Evolutionary conservation across 2,888 invertebrate species (phyloP).

Genomic region (Tipula vernalis): DNA sequence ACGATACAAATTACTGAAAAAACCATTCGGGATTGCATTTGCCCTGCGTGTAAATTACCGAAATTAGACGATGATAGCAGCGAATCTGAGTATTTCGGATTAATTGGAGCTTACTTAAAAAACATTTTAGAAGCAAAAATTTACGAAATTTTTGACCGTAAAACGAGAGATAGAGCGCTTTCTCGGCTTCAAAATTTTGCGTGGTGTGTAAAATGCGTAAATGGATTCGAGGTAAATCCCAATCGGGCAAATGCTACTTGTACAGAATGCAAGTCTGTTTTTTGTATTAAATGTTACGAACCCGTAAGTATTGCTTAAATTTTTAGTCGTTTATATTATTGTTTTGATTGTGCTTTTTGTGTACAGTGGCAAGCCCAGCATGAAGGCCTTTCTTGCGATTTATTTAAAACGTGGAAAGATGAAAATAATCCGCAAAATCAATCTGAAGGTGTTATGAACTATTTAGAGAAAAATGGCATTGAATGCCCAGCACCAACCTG

Average conservation of each 20-base stretch:
- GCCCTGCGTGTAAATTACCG: background rate
- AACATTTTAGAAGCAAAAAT: background rate
- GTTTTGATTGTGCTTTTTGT: background rate
- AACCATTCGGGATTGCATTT: background rate
- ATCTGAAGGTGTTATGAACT: background rate
- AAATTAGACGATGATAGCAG: background rate
- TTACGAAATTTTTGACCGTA: background rate
- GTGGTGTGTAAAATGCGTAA: background rate
- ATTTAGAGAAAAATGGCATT: background rate
- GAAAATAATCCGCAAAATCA: background rate
- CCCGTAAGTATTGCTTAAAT: background rate
- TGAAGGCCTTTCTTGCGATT: background rate
- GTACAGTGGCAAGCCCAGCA: background rate
- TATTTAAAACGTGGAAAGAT: background rate
- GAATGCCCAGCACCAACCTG: background rate
- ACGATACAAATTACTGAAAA: background rate
- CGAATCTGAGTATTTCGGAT: background rate
- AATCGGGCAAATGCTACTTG: background rate
- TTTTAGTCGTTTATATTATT: background rate
- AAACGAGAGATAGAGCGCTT: background rate
- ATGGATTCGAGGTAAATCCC: background rate
- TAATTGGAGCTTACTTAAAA: background rate
- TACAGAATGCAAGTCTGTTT: background rate
- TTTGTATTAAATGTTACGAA: background rate
- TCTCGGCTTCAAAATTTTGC: background rate